These are phyloP conservation scores for Takifugu bimaculatus DNA, from an alignment of 2,113 vertebrate species.

Conservation along the genomic window DNA sequence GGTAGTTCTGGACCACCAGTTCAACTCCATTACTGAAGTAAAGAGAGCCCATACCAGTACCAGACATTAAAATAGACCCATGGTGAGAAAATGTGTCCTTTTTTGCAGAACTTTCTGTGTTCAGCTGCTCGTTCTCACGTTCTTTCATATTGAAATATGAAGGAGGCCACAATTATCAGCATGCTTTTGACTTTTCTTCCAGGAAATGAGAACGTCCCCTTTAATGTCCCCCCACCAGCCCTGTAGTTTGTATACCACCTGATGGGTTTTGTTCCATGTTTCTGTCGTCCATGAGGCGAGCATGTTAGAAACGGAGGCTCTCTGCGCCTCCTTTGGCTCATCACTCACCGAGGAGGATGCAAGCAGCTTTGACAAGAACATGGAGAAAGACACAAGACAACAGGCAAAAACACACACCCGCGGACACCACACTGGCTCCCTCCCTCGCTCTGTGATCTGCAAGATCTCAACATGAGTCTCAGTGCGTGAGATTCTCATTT, in stretches of 20 bases:
- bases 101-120: too few species aligned
- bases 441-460: slow-evolving; percentile 37
- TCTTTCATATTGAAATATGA: too few species aligned
- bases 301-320: slow-evolving; percentile 34
- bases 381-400: slow-evolving; percentile 30
- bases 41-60: too few species aligned
- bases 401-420: slow-evolving; percentile 22
- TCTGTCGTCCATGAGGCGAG: neutral
- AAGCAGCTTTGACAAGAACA: slow-evolving; percentile 52
- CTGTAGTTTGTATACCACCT: neutral
- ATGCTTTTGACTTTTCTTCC: too few species aligned
- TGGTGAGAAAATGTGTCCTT: too few species aligned
- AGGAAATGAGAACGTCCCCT: too few species aligned
- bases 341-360: slow-evolving; percentile 40
- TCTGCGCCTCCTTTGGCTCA: slow-evolving; percentile 25
- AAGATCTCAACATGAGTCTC: slow-evolving; percentile 47
- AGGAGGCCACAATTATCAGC: too few species aligned
- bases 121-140: too few species aligned
- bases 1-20: too few species aligned
- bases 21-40: too few species aligned
- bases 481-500: slow-evolving; percentile 29
- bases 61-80: too few species aligned
- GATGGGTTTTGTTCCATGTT: too few species aligned
- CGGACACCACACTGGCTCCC: slow-evolving; percentile 16
- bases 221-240: neutral